Conservation (phyloP, 2,113 vertebrate species). For the Leptobrachium leishanense region DNA sequence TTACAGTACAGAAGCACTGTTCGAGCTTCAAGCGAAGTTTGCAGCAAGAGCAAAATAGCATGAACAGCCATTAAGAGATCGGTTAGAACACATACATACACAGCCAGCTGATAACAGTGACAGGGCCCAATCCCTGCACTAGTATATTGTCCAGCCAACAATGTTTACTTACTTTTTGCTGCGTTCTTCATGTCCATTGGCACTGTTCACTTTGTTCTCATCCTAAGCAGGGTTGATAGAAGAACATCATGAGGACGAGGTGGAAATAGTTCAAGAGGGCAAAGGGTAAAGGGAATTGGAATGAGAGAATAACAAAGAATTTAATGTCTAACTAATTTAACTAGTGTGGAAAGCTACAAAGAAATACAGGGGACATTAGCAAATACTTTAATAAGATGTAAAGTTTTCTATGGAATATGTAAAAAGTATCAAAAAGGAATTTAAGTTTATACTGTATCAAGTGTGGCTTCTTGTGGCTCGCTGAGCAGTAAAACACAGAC, state of each 20-base stretch:
- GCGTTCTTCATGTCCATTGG: conserved; percentile 87
- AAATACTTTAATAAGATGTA: conserved; percentile 69
- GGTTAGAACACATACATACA: background rate
- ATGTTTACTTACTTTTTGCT: conserved; percentile 86
- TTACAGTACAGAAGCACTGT: too few relatives aligned
- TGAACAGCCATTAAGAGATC: background rate
- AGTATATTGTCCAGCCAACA: too few relatives aligned
- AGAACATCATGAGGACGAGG: conserved; percentile 97
- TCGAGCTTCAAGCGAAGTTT: too few relatives aligned
- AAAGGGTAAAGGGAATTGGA: conserved; percentile 92
- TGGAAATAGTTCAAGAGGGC: conserved; percentile 97
- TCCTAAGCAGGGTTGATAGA: conserved; percentile 99
- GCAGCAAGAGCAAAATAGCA: too few relatives aligned
- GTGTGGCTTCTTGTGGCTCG: conserved; percentile 68
- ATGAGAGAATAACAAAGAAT: conserved; percentile 92
- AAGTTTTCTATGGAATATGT: conserved; percentile 53
- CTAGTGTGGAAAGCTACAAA: conserved; percentile 71
- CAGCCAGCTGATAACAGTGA: background rate
- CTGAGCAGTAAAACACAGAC: conserved; percentile 71
- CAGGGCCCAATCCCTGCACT: background rate
- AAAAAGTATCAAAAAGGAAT: conserved; percentile 68
- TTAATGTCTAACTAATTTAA: conserved; percentile 78
- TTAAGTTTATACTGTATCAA: conserved; percentile 59
- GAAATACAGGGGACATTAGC: conserved; percentile 66
- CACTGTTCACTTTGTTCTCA: conserved; percentile 89